Base-by-base conservation (phyloP, 2,113 vertebrate species). In the Limnothrissa miodon region DNA sequence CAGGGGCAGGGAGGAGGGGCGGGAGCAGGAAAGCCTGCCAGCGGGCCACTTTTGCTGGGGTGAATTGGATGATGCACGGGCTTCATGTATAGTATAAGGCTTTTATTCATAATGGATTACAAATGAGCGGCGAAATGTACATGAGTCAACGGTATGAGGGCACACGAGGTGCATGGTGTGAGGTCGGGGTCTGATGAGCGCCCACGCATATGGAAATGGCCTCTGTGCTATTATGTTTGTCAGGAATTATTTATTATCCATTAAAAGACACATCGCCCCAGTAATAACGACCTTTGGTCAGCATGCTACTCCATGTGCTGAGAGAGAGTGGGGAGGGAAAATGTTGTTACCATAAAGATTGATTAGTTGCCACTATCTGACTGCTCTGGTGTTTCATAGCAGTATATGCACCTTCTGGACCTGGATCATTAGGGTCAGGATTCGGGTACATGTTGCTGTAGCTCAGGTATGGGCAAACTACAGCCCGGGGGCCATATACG, bases 41-140 rank as follows among this genome's bases (percentile, higher is more conserved):
- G 89, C 83, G 80, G 66, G 84, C 84, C 86, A 86, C 87, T 87
- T 85, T 85, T 83, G 83, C 87, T 84, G 80, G 85, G 89, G 90
- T 90, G 29, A 93, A 91, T 91, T 84, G 88, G 91, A 91, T 90
- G 92, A 92, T 83, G 86, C 87, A 66, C 66, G 45, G 70, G 89
- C 82, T 87, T 88, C 87, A 86, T 81, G 89, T 91, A 89, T 88
- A 85, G 88, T 78, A 86, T 42, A 84, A 62, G 78, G 62, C 84
- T 80, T 85, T 84, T 59, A 59, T 82, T 86, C 78, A 83, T 29
- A 83, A 56, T 44, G 82, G 66, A 74, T 74, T 74, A 74, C 66
- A 74, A 74, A 74, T 74, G 66, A 74, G 66, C 66, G 17, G 33
- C 29, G 11, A 33, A 74, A 74, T 74, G 1, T 74, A 74, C 36